Percentiles rank a stretch among this genome's conserved stretches.
Evolutionary conservation across 23 tunicate genomes (phyloP).

Genomic region (Diplosoma virens): DNA sequence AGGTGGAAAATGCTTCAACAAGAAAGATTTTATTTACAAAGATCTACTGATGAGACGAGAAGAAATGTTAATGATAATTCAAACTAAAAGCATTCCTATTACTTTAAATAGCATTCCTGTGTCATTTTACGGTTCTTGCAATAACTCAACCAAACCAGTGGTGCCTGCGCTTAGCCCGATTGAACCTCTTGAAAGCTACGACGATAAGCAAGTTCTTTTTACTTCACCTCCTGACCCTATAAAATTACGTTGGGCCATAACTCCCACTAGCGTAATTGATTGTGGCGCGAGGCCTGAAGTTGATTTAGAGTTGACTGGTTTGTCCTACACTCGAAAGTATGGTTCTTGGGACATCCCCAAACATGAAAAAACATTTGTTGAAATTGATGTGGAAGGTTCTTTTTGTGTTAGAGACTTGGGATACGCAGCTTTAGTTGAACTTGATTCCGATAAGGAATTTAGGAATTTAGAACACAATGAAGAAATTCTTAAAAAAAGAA

Average conservation of each 20-base stretch:
- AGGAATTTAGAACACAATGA: conserved; percentile 29
- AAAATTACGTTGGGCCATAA: conserved; percentile 40
- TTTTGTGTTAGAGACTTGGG: conserved; percentile 50
- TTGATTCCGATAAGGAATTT: not conserved
- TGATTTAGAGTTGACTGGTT: conserved; percentile 44
- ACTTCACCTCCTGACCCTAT: conserved; percentile 53
- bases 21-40: not conserved
- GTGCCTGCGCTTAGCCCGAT: conserved; percentile 30
- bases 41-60: conserved; percentile 33
- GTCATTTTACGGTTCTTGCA: not conserved
- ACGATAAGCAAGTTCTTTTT: conserved; percentile 25
- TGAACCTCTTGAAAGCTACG: conserved; percentile 46
- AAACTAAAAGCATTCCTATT: not conserved
- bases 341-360: conserved; percentile 94
- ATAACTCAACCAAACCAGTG: not conserved
- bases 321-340: conserved; percentile 45
- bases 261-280: conserved; percentile 28
- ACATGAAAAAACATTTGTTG: conserved; percentile 73
- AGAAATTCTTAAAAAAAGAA: not conserved
- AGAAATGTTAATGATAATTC: conserved; percentile 46
- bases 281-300: conserved; percentile 45
- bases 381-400: conserved; percentile 63
- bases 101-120: not conserved
- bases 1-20: not conserved
- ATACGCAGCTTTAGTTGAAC: not conserved